Evolutionary conservation across 1,140 invertebrate genomes (phyloP), one percentile per base, ranked within the genome.

Genomic region (Anadara kagoshimensis): DNA sequence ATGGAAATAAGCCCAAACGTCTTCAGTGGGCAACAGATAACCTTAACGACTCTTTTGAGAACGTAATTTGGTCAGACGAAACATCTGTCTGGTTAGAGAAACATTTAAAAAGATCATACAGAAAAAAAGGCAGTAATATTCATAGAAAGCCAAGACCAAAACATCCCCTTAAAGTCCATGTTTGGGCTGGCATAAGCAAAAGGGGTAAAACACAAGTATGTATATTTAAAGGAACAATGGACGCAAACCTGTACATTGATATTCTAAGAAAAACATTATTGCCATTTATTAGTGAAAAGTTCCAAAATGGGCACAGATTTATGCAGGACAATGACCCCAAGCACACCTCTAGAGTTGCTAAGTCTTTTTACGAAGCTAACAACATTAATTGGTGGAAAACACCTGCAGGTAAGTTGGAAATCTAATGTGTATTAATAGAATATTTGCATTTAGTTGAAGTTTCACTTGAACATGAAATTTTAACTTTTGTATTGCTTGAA

Each of bases 1-100:
- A 62, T 16, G 20, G 16, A 2, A 73, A 73, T 47, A 67, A 59
- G 41, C 26, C 20, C 1, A 47, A 49, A 36, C 16, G 63, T 11
- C 18, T 73, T 73, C 29, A 67, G 64, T 22, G 18, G 41, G 11
- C n/a, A 16, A 12, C 44, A 67, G n/a, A 20, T 72, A 16, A 1
- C 57, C 14, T 16, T 0, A 62, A 73, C 24, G 64, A 73, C 20
- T 0, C 1, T 10, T 44, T 73, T 8, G 7, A 18, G 22, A 58
- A 73, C 36, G 41, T 73, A 0, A 73, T 73, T 18, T 73, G 65
- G n/a, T 29, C 70, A 0, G 70, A 73, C 59, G 70, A 73, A 58
- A 29, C 29, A 14, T 36, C 24, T 0, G 36, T 73, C 8, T 57
- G 58, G n/a, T 36, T 73, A 0, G 53, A 73, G 11, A 11, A 43